Evolutionary conservation across 2,113 vertebrate genomes (phyloP).

Genomic region (Panthera leo): DNA sequence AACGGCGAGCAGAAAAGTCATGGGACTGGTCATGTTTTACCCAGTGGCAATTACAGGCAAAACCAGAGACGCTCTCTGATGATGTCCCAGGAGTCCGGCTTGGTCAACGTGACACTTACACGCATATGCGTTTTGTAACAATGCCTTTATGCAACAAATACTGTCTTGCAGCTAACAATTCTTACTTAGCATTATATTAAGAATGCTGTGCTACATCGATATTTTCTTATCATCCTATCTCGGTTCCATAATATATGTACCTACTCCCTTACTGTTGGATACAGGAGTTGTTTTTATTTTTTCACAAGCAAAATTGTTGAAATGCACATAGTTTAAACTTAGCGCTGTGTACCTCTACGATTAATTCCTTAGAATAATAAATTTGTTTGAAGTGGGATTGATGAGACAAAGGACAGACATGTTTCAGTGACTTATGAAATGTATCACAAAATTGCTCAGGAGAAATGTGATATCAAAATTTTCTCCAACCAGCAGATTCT

Average conservation of each 20-base stretch:
- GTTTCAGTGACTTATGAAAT: slow-evolving; percentile 19
- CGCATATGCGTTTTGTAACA: not conserved
- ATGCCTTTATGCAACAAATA: not conserved
- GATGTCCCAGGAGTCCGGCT: not conserved
- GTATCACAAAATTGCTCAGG: not conserved
- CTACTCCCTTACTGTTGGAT: not conserved
- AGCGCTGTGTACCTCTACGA: not conserved
- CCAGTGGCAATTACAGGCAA: not conserved
- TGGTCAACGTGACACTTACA: not conserved
- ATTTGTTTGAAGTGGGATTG: not conserved
- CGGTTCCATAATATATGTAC: not conserved
- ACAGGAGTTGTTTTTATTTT: not conserved
- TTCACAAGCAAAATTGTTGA: slow-evolving; percentile 1
- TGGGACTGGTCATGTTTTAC: not conserved
- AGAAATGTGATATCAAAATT: not conserved
- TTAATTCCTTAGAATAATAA: not conserved
- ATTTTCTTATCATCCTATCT: not conserved
- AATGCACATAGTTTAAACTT: not conserved
- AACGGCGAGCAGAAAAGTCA: not conserved
- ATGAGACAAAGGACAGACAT: not conserved
- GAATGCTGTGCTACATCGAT: not conserved
- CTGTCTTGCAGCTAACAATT: not conserved
- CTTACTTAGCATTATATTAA: not conserved
- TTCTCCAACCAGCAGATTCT: not conserved
- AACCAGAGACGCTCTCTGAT: slow-evolving; percentile 14